A percentile compares a stretch with the other conserved stretches of the same genome.
phyloP scores from a whole-genome alignment of 2,113 vertebrate species.

The Casuarius casuarius region DNA sequence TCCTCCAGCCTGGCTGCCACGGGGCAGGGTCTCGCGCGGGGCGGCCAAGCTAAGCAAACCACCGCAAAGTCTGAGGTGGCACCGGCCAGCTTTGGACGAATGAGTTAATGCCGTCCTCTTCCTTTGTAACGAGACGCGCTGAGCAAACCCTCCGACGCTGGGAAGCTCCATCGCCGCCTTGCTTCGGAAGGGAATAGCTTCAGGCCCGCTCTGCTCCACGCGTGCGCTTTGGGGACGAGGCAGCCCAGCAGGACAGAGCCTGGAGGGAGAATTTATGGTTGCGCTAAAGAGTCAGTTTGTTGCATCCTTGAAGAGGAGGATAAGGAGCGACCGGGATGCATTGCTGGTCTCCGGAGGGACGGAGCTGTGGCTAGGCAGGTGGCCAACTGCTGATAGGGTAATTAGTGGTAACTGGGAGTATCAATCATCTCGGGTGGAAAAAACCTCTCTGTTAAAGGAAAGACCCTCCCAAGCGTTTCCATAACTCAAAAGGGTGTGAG shows the following conservation, averaged over 20 bases:
- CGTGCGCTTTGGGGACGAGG: conserved; percentile 25
- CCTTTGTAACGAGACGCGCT: conserved; percentile 1
- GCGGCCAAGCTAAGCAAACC: background rate
- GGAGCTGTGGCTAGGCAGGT: conserved; percentile 45
- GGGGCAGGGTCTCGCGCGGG: fast-evolving
- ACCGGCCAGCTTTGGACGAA: background rate
- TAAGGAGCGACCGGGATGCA: background rate
- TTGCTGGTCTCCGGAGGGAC: conserved; percentile 45
- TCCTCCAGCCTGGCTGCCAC: background rate
- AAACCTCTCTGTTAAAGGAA: conserved; percentile 54
- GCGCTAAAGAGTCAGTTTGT: conserved; percentile 57
- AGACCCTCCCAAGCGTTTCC: conserved; percentile 60
- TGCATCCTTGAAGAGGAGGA: conserved; percentile 35
- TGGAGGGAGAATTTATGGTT: conserved; percentile 60
- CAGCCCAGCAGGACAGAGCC: background rate
- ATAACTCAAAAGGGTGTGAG: conserved; percentile 61
- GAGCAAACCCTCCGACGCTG: background rate
- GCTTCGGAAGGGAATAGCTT: background rate
- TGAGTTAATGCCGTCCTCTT: background rate
- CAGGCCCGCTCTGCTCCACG: background rate
- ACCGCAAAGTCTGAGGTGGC: background rate
- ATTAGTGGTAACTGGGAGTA: conserved; percentile 69
- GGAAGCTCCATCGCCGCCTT: background rate
- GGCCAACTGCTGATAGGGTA: conserved; percentile 63
- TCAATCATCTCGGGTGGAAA: conserved; percentile 49